Conservation (phyloP, 2,113 vertebrate genomes). For the Antechinus flavipes region DNA sequence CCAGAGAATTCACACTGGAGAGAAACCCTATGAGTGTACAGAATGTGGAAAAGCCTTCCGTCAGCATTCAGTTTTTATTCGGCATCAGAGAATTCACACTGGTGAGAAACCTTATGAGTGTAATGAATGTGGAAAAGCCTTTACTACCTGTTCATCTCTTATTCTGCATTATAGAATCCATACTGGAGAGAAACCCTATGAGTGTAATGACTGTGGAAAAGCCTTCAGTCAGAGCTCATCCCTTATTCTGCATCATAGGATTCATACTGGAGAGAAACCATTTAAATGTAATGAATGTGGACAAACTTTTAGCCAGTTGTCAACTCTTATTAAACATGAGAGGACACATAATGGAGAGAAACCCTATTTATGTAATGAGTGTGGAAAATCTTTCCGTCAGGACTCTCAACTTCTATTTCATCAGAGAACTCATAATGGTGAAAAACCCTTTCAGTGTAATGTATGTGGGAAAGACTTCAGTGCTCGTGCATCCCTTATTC, state of each 20-base stretch:
- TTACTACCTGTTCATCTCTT: background rate
- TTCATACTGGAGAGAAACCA: slow-evolving; percentile 76
- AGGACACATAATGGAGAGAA: slow-evolving; percentile 78
- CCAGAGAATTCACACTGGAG: background rate
- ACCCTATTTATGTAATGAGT: slow-evolving; percentile 77
- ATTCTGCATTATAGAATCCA: slow-evolving; percentile 49
- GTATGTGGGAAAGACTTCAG: slow-evolving; percentile 75
- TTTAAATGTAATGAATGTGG: slow-evolving; percentile 70
- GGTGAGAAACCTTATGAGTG: background rate
- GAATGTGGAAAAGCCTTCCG: background rate
- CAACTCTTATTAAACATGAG: slow-evolving; percentile 75
- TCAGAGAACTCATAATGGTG: slow-evolving; percentile 79
- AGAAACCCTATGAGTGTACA: background rate
- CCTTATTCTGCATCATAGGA: slow-evolving; percentile 76
- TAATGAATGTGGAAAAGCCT: background rate
- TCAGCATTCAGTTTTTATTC: background rate
- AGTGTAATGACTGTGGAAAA: slow-evolving; percentile 73
- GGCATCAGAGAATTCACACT: background rate
- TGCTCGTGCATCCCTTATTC: slow-evolving; percentile 75
- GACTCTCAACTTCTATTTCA: slow-evolving; percentile 78
- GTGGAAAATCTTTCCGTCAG: slow-evolving; percentile 79
- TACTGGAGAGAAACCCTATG: slow-evolving; percentile 69
- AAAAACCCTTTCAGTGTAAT: slow-evolving; percentile 77
- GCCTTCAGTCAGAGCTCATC: slow-evolving; percentile 75
- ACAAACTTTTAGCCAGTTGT: slow-evolving; percentile 74